Evolutionary conservation across 2,888 invertebrate genomes (phyloP).

Genomic region (Trichogramma dendrolimi): DNA sequence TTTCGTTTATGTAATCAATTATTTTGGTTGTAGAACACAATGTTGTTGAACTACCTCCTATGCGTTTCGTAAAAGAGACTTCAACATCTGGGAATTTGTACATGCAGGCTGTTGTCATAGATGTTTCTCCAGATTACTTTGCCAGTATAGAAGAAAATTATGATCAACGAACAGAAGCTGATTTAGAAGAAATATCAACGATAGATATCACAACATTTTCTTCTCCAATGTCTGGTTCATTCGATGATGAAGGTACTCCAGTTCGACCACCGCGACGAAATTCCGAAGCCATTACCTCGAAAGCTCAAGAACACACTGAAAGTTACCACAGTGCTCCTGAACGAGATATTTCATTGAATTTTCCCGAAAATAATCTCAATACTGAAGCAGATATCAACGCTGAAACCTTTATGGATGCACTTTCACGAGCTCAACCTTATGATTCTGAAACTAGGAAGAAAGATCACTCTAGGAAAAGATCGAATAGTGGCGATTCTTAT

Average conservation of each 20-base stretch:
- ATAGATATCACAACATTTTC: conserved; percentile 60
- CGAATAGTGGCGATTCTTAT: conserved; percentile 37
- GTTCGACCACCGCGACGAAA: conserved; percentile 63
- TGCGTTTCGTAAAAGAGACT: conserved; percentile 84
- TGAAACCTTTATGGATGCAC: conserved; percentile 47
- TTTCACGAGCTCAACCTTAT: conserved; percentile 36
- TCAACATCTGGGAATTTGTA: conserved; percentile 81
- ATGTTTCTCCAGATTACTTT: conserved; percentile 82
- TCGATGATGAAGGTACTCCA: conserved; percentile 58
- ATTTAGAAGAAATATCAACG: conserved; percentile 79
- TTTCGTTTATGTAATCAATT: conserved; percentile 21
- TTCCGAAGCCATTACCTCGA: conserved; percentile 55
- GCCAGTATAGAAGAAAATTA: conserved; percentile 76
- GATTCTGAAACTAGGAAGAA: conserved; percentile 28
- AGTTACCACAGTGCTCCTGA: conserved; percentile 48
- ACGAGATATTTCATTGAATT: conserved; percentile 31
- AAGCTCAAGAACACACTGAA: conserved; percentile 46
- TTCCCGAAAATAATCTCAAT: conserved; percentile 35
- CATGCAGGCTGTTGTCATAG: conserved; percentile 89
- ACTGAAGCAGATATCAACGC: conserved; percentile 39
- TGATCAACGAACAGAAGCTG: conserved; percentile 80
- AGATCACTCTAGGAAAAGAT: conserved; percentile 29
- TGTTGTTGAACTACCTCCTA: conserved; percentile 79
- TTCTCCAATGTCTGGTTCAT: conserved; percentile 32
- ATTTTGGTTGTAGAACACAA: conserved; percentile 64